Evolutionary conservation across 1,140 invertebrate genomes (phyloP).

Genomic region (Glossosoma conforme): DNA sequence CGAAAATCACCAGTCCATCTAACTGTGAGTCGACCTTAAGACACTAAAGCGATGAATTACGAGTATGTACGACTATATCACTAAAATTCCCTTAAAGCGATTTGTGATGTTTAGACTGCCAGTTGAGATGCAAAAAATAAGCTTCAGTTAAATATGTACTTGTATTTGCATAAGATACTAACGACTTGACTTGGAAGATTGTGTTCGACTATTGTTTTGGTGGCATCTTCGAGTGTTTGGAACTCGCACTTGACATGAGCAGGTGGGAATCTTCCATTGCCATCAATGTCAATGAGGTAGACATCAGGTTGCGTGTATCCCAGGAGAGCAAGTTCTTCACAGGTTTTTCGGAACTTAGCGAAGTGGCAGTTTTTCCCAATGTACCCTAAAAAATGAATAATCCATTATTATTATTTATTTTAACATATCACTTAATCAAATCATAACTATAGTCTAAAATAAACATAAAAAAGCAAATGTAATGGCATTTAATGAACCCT

Average conservation of each 20-base stretch:
- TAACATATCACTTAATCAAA: too few relatives aligned
- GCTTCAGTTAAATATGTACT: neutral
- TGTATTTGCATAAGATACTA: conserved; percentile 28
- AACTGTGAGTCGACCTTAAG: too few relatives aligned
- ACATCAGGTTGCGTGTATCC: conserved; percentile 83
- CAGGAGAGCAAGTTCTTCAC: conserved; percentile 83
- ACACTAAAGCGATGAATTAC: neutral
- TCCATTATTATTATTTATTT: neutral
- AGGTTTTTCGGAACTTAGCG: conserved; percentile 82
- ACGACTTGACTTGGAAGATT: conserved; percentile 83
- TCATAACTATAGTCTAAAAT: too few relatives aligned
- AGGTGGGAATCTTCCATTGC: conserved; percentile 85
- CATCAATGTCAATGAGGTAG: conserved; percentile 88
- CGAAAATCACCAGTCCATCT: too few relatives aligned
- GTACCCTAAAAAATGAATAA: conserved; percentile 48
- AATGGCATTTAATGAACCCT: neutral
- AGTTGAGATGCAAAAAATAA: neutral
- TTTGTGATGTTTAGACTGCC: too few relatives aligned
- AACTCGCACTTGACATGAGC: conserved; percentile 89
- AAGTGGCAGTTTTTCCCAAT: conserved; percentile 93
- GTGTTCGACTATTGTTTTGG: conserved; percentile 87
- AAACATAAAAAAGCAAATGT: too few relatives aligned
- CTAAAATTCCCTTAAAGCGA: too few relatives aligned
- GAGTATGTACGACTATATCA: neutral
- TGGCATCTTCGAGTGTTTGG: conserved; percentile 76